Evolutionary conservation across 2,113 vertebrate species (phyloP).

Genomic region (Vombatus ursinus): DNA sequence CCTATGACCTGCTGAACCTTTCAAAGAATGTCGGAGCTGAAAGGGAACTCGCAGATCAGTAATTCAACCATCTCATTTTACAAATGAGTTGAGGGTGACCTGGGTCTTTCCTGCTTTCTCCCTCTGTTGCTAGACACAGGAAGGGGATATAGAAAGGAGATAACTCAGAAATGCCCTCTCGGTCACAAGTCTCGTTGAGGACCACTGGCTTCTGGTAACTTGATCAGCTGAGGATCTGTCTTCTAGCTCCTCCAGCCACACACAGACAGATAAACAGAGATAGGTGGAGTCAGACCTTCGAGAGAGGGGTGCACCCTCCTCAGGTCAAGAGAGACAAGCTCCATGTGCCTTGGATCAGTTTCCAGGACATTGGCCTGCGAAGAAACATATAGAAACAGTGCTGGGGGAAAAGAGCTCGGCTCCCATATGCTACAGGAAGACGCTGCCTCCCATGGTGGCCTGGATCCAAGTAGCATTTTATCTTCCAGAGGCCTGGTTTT

Average conservation of each 20-base stretch:
- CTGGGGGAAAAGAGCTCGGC: not conserved
- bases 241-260: not conserved
- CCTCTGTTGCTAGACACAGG: not conserved
- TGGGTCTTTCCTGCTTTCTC: not conserved
- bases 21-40: not conserved
- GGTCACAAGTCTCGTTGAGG: not conserved
- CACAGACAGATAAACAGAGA: not conserved
- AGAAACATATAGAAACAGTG: not conserved
- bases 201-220: not conserved
- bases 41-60: not conserved
- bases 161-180: not conserved
- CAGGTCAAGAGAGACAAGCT: not conserved
- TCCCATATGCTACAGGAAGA: not conserved
- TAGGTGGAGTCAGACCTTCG: not conserved
- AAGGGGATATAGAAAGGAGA: not conserved
- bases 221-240: not conserved
- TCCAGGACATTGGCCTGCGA: not conserved
- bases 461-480: not conserved
- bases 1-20: not conserved
- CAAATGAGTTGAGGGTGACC: not conserved
- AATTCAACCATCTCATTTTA: not conserved
- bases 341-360: not conserved
- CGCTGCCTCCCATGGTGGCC: not conserved
- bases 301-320: not conserved
- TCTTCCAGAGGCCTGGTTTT: not conserved